Base-by-base conservation (phyloP, 2,797 vertebrate genomes). In the Otus scops region DNA sequence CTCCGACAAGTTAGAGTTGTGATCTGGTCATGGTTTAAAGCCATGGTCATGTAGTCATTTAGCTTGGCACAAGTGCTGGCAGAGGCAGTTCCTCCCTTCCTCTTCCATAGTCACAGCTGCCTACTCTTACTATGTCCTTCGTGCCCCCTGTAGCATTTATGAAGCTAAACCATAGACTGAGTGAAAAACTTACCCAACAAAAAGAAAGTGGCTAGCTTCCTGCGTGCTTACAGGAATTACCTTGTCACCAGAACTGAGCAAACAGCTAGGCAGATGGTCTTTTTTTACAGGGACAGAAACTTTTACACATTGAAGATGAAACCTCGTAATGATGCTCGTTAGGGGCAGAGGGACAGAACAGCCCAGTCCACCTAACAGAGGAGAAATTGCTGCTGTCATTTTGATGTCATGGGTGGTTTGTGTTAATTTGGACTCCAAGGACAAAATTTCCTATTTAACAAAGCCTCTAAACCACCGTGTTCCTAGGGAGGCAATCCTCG, bases 271-370 rank as follows among this genome's bases (percentile, higher is more conserved):
- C 15, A 6, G 7, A 11, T 21, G 13, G 5, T 14, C 1, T 30
- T 24, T 59, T 59, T 63, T 65, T 56, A 24, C 10, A 22, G 9
- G 6, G 12, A 17, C 21, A 43, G 28, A 41, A 45, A 27, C 19
- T 51, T 51, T 4, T 5, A 38, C 8, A 3, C 3, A 9, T 2
- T 20, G 17, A 59, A 56, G 45, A 28, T 2, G 9, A 88, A 83
- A 27, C 7, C 26, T 30, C 13, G 2, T 30, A 21, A 34, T 36
- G 18, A 4, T 54, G 6, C 7, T 76, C 5, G 11, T 24, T 61
- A 1, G 0, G 10, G 9, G 1, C 11, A 68, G 2, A 41, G 38
- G 23, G 56, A 20, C 1, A 47, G 75, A 43, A 16, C 45, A 51
- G 39, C 3, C 17, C n/a, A 53, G 41, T 32, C 38, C 12, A 26